These are phyloP conservation scores for Gavia stellata DNA, from an alignment of 2,113 vertebrate species.

Conservation along the genomic window DNA sequence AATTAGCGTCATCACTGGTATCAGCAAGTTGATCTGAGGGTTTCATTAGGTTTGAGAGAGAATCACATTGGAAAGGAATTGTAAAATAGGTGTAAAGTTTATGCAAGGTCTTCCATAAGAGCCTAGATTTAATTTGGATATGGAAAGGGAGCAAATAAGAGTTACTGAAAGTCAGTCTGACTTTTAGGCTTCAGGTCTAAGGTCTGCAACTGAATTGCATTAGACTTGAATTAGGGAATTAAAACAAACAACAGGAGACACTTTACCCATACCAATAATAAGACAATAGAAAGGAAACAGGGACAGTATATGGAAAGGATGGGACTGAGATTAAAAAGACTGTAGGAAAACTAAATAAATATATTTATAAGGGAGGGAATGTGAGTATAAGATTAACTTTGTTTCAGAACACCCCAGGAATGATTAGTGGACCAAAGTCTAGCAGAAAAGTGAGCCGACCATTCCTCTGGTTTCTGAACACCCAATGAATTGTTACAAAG, in stretches of 20 bases:
- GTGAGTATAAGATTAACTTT: neutral
- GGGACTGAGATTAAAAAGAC: neutral
- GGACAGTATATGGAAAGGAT: neutral
- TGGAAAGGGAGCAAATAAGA: neutral
- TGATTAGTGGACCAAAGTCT: neutral
- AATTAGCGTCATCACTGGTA: neutral
- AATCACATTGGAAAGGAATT: neutral
- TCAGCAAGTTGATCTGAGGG: neutral
- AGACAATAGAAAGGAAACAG: neutral
- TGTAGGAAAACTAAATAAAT: neutral
- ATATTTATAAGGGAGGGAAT: neutral
- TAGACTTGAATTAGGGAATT: conserved; percentile 35
- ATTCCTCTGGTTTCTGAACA: neutral
- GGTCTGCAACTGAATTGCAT: conserved; percentile 1
- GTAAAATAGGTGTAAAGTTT: neutral
- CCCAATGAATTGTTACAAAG: neutral
- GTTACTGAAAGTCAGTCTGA: neutral
- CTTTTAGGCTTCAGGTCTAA: neutral
- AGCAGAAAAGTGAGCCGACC: neutral
- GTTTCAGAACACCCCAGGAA: neutral
- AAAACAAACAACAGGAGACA: neutral
- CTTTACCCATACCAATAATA: neutral
- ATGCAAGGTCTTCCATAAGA: neutral
- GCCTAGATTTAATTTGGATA: conserved; percentile 11
- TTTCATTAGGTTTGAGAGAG: neutral